Percentiles rank a stretch among this genome's conserved stretches.
phyloP scores from a whole-genome alignment of 1,140 invertebrate species.

The Drosophila ercepeae region DNA sequence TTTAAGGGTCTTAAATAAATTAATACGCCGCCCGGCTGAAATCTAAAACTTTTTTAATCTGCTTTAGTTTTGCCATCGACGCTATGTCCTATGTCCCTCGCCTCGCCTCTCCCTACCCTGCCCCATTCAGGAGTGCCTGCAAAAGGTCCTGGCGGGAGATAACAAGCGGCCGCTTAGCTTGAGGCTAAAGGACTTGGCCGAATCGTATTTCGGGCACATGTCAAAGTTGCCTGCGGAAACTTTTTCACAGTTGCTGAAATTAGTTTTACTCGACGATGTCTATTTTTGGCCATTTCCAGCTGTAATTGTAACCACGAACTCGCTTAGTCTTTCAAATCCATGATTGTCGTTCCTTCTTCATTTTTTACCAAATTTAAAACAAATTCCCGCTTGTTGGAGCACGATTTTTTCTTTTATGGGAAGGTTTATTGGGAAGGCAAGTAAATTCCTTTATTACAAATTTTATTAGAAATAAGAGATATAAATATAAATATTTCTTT shows the following conservation, averaged over 20 bases:
- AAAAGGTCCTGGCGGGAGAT: conserved; percentile 46
- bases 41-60: conserved; percentile 81
- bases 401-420: too few species aligned
- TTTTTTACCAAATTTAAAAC: background rate
- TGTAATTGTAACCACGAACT: background rate
- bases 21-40: conserved; percentile 70
- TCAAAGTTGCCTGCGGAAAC: conserved; percentile 65
- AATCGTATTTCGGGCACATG: conserved; percentile 69
- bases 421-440: too few species aligned
- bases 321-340: background rate
- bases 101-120: background rate
- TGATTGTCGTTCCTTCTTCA: background rate
- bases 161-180: conserved; percentile 53
- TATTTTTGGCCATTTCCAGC: conserved; percentile 46
- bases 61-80: conserved; percentile 46
- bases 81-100: background rate
- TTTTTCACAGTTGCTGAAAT: conserved; percentile 62
- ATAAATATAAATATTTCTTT: too few species aligned
- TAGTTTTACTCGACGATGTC: conserved; percentile 62
- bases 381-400: background rate
- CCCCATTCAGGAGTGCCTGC: conserved; percentile 5
- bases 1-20: conserved; percentile 81
- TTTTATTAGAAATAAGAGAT: too few species aligned
- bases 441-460: too few species aligned
- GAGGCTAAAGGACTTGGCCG: conserved; percentile 64